These are phyloP conservation scores for Ianthella basta DNA, from an alignment of 37 sponge, comb jelly and placozoan species.

Conservation along the genomic window DNA sequence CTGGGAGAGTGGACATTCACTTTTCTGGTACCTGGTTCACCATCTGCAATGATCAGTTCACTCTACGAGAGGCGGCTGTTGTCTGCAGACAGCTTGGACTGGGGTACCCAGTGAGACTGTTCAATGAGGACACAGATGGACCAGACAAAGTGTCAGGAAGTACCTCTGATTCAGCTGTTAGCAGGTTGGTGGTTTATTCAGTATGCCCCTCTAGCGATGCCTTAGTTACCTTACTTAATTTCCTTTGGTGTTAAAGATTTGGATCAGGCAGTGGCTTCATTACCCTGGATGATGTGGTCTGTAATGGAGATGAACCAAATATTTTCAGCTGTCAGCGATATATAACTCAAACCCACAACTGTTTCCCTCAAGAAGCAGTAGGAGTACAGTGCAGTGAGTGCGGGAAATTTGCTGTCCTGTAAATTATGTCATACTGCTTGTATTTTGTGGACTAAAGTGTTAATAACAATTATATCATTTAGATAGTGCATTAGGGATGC, in stretches of 20 bases:
- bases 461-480: too few species aligned
- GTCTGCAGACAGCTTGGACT: constrained; percentile 27
- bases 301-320: background rate
- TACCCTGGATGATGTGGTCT: background rate
- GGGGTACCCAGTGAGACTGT: constrained; percentile 21
- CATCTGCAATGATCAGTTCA: constrained; percentile 25
- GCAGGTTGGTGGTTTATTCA: background rate
- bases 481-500: too few species aligned
- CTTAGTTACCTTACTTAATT: background rate
- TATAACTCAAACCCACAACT: background rate
- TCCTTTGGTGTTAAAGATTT: background rate
- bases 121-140: constrained; percentile 15
- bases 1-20: constrained; percentile 3
- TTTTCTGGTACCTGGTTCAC: background rate
- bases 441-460: too few species aligned
- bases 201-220: background rate
- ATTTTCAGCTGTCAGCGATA: background rate
- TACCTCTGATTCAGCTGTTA: background rate
- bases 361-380: background rate
- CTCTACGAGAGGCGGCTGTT: constrained; percentile 8
- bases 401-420: too few species aligned
- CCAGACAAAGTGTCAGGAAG: background rate
- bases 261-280: background rate
- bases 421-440: too few species aligned
- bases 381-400: constrained; percentile 28